Evolutionary conservation across 37 sponge, comb jelly and placozoan genomes (phyloP).

Genomic region (Ephydatia muelleri): DNA sequence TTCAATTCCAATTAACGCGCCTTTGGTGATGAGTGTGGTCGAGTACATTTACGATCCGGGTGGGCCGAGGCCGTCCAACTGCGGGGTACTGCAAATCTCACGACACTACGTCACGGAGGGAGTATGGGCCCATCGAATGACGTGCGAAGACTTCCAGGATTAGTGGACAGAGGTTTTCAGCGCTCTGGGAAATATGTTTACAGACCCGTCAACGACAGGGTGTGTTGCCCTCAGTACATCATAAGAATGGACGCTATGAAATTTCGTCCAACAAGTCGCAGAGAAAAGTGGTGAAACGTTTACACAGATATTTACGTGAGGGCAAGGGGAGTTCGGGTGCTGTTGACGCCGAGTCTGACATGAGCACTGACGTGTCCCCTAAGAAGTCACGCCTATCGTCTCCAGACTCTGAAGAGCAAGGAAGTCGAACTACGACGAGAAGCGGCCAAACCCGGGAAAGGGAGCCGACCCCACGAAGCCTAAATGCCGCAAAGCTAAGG

Average conservation of each 20-base stretch:
- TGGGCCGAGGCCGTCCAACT: slow-evolving; percentile 45
- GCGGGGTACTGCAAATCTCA: slow-evolving; percentile 72
- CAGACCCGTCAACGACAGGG: slow-evolving; percentile 45
- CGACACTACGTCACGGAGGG: slow-evolving; percentile 42
- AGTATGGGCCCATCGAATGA: slow-evolving; percentile 39
- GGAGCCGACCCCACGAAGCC: slow-evolving; percentile 68
- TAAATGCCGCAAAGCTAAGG: slow-evolving; percentile 64
- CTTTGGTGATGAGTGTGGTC: slow-evolving; percentile 42
- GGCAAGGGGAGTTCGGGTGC: slow-evolving; percentile 19
- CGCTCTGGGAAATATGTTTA: slow-evolving; percentile 74
- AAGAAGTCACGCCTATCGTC: not conserved
- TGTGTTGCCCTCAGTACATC: slow-evolving; percentile 79
- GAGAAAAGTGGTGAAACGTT: slow-evolving; percentile 35
- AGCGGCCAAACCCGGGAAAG: slow-evolving; percentile 37
- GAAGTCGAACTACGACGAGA: not conserved
- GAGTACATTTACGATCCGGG: slow-evolving; percentile 50
- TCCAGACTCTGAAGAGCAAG: not conserved
- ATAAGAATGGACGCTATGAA: slow-evolving; percentile 46
- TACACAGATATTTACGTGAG: slow-evolving; percentile 43
- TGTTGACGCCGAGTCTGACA: not conserved
- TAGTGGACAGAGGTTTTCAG: slow-evolving; percentile 78
- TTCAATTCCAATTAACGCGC: not conserved
- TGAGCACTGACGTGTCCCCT: not conserved
- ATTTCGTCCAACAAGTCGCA: slow-evolving; percentile 64
- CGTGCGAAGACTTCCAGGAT: slow-evolving; percentile 51